Evolutionary conservation across 2,888 invertebrate species (phyloP).

Genomic region (Nephrocerus scutellatus): DNA sequence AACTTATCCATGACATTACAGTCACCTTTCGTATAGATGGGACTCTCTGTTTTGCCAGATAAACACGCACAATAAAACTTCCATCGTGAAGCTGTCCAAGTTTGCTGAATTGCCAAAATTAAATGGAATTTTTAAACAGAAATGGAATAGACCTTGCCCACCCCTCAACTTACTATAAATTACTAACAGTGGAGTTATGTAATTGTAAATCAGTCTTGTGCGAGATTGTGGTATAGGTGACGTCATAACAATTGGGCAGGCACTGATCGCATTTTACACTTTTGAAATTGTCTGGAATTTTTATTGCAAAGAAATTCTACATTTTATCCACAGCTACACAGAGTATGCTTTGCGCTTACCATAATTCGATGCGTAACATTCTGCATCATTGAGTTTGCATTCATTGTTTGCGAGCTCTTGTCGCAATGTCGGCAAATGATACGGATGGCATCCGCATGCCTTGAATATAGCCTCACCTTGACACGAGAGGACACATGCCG

Average conservation of each 20-base stretch:
- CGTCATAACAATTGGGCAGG: slow-evolving; percentile 45
- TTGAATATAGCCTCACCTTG: slow-evolving; percentile 36
- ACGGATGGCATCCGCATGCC: slow-evolving; percentile 43
- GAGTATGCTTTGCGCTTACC: slow-evolving; percentile 27
- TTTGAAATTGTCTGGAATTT: slow-evolving; percentile 36
- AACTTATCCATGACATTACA: slow-evolving; percentile 45
- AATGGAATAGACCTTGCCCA: too few species aligned
- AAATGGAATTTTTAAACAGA: background rate
- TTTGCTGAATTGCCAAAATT: slow-evolving; percentile 24
- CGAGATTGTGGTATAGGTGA: slow-evolving; percentile 41
- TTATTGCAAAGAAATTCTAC: background rate
- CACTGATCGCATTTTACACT: slow-evolving; percentile 42
- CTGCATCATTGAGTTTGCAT: slow-evolving; percentile 39
- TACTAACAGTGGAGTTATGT: slow-evolving; percentile 39
- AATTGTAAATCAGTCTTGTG: slow-evolving; percentile 39
- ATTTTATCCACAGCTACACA: background rate
- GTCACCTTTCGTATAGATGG: slow-evolving; percentile 42
- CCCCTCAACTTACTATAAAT: slow-evolving; percentile 35
- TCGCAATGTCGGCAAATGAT: slow-evolving; percentile 36
- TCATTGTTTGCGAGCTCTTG: slow-evolving; percentile 28
- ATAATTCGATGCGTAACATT: slow-evolving; percentile 39
- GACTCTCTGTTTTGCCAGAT: slow-evolving; percentile 43
- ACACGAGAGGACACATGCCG: slow-evolving; percentile 40
- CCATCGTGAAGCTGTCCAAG: slow-evolving; percentile 27
- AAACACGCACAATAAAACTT: slow-evolving; percentile 40